Evolutionary conservation across 2,797 vertebrate species (phyloP).

Genomic region (Knipowitschia caucasica): DNA sequence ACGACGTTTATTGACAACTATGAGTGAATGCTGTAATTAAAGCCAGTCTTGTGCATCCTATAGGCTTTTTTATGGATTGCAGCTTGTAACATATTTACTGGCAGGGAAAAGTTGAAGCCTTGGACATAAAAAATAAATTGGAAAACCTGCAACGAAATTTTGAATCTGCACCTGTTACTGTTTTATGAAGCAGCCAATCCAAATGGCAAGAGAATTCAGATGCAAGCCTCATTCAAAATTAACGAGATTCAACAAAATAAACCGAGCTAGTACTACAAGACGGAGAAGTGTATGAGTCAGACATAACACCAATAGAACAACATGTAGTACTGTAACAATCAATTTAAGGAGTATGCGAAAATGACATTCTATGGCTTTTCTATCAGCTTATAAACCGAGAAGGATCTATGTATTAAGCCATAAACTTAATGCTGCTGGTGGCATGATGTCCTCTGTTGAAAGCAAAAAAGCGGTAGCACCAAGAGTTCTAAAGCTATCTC

Average conservation of each 20-base stretch:
- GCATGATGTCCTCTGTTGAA: conserved; percentile 51
- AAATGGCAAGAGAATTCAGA: conserved; percentile 29
- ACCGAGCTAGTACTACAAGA: not conserved
- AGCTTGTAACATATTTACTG: not conserved
- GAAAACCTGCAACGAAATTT: not conserved
- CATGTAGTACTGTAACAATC: not conserved
- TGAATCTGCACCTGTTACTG: conserved; percentile 9
- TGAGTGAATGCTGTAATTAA: conserved; percentile 1
- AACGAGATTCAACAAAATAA: conserved; percentile 11
- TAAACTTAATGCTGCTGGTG: conserved; percentile 22
- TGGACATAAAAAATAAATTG: no score
- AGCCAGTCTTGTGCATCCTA: not conserved
- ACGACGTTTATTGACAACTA: not conserved
- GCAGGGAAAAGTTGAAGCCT: not conserved
- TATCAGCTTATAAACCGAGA: not conserved
- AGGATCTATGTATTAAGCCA: conserved; percentile 1
- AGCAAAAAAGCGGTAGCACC: conserved; percentile 24
- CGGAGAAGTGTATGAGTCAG: not conserved
- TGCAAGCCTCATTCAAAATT: conserved; percentile 16
- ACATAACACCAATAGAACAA: not conserved
- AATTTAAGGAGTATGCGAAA: conserved; percentile 25
- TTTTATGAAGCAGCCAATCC: conserved; percentile 8
- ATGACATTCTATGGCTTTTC: not conserved
- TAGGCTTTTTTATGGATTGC: not conserved
- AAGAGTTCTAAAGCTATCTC: not conserved